Conservation (phyloP, 2,888 invertebrate species). For the Synanthedon formicaeformis region DNA sequence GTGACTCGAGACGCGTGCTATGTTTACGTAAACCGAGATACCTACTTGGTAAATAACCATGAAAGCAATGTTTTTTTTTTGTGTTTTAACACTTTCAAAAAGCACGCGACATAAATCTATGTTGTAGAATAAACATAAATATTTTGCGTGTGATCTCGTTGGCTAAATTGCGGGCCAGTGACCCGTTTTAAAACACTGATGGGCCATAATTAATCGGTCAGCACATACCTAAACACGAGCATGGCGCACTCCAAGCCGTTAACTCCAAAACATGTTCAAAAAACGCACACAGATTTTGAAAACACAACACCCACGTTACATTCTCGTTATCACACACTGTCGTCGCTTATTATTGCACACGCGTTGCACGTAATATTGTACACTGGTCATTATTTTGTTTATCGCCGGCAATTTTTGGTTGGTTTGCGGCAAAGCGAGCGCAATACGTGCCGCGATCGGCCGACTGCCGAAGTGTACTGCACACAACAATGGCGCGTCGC, state of each 20-base stretch:
- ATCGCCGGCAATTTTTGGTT: constrained; percentile 50
- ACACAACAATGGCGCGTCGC: constrained; percentile 56
- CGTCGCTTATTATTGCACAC: constrained; percentile 61
- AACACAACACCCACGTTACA: constrained; percentile 64
- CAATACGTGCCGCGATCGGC: constrained; percentile 34
- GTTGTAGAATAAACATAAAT: constrained; percentile 39
- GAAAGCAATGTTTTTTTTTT: no score
- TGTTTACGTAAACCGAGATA: not conserved
- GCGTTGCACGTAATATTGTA: constrained; percentile 56
- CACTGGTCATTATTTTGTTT: constrained; percentile 67
- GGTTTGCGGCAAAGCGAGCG: constrained; percentile 24
- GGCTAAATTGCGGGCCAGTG: constrained; percentile 53
- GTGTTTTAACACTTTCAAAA: not conserved
- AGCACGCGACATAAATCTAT: constrained; percentile 12
- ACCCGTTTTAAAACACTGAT: constrained; percentile 47
- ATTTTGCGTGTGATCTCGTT: constrained; percentile 23
- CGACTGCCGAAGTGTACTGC: constrained; percentile 57
- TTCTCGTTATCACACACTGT: constrained; percentile 66
- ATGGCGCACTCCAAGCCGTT: constrained; percentile 54
- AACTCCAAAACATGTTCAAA: constrained; percentile 56
- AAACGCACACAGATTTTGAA: constrained; percentile 40
- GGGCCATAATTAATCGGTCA: constrained; percentile 59
- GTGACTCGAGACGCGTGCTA: constrained; percentile 15
- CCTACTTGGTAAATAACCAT: not conserved
- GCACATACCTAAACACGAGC: constrained; percentile 66